Percentiles rank a stretch among this genome's conserved stretches.
These are phyloP conservation scores for Upupa epops DNA, from an alignment of 2,113 vertebrate genomes.

Conservation along the genomic window DNA sequence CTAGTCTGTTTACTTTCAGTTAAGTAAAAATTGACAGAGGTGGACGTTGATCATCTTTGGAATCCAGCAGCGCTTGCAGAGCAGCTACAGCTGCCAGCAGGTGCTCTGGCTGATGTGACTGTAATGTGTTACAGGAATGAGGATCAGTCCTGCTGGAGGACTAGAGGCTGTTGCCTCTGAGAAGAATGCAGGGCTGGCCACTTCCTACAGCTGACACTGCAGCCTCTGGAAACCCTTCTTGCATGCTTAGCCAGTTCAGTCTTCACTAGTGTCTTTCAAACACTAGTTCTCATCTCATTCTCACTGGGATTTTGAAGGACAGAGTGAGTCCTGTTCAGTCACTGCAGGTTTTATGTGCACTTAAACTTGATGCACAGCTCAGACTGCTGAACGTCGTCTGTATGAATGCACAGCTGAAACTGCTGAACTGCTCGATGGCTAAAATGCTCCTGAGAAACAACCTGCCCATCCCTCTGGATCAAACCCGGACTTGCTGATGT, in stretches of 20 bases:
- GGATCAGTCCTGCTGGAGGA: background rate
- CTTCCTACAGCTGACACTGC: background rate
- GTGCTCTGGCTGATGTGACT: background rate
- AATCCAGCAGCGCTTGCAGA: background rate
- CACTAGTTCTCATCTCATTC: background rate
- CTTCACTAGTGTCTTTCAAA: background rate
- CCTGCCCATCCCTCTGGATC: background rate
- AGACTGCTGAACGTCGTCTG: background rate
- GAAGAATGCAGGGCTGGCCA: background rate
- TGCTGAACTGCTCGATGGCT: background rate
- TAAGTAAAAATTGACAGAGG: background rate
- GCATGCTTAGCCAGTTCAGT: background rate
- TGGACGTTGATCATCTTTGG: background rate
- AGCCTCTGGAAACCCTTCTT: background rate
- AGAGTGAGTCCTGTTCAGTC: background rate
- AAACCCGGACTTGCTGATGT: background rate
- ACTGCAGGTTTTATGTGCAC: background rate
- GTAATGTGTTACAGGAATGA: background rate
- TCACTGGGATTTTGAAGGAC: background rate
- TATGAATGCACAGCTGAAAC: background rate
- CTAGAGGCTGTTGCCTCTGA: accelerated
- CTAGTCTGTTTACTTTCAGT: background rate
- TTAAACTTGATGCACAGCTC: background rate
- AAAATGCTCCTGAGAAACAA: background rate
- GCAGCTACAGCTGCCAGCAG: background rate